Evolutionary conservation across 2,888 invertebrate genomes (phyloP), one percentile per base, ranked within the genome.

Genomic region (Polia nebulosa): DNA sequence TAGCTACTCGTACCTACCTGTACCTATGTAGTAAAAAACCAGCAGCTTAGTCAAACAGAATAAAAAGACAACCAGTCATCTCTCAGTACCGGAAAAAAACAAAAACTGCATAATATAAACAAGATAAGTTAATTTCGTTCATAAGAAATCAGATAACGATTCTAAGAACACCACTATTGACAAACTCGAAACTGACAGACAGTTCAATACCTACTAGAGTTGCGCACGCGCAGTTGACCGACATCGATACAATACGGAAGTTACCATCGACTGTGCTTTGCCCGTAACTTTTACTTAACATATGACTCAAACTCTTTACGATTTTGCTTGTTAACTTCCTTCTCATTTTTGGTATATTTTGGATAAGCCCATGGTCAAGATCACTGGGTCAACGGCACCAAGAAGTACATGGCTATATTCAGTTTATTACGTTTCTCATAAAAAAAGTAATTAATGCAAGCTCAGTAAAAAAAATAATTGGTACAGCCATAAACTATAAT

Each of bases 231-330:
- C 51, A 45, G 32, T 5, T 45, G 49, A 51, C 49, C 51, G 34
- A 41, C 49, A 41, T 39, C 7, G 1, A 11, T 27, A 36, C 15
- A 15, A 36, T 20, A 20, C 47, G 76, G 60, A 75, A 80, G 39
- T 52, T 8, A 41, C 39, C 45, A 52, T 59, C 55, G 34, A 41
- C n/a, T n/a, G 15, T 11, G 65, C 25, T 20, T 27, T 52, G 45
- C 52, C 29, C 25, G 51, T 51, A 61, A 59, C 47, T 60, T 66
- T 36, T 59, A 56, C 45, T 58, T 51, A 55, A 29, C 34, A 3
- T 17, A 51, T 64, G 51, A 72, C 55, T 63, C 57, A 57, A 64
- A 44, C 5, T 66, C 45, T 76, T 79, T 67, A 67, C 68, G 44
- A 55, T 49, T 11, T 22, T n/a, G 47, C 32, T 56, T 39, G 22